Base-by-base conservation (phyloP, 1,140 invertebrate genomes). In the Paramacrobiotus metropolitanus region DNA sequence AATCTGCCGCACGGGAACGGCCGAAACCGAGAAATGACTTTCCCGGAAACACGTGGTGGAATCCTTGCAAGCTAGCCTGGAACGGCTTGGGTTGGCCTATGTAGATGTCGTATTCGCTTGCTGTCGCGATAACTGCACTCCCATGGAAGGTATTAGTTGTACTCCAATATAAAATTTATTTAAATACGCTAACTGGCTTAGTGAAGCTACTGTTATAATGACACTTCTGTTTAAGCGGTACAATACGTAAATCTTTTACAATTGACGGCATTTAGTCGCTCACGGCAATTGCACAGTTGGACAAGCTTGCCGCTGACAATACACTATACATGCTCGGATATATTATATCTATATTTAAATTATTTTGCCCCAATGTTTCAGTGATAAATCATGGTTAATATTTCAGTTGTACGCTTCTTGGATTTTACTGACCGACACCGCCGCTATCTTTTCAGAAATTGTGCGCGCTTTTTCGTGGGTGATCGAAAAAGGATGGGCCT, bases 1-100 rank as follows among this genome's bases (percentile, higher is more conserved):
- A 76, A 85, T 96, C 66, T 95, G 91, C 73, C 95, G 91, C 89
- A 91, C 88, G 70, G 87, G 86, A 66, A 93, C 91, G 90, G 88
- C 87, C 31, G 90, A 94, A 64, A 76, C 73, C 71, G 90, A 94
- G 73, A 78, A 87, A 70, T 89, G 89, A 34, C 77, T 95, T 60
- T 94, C 89, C 29, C 79, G 90, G 65, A 95, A 95, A 72, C 87
- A 94, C 74, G 91, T 96, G 65, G 84, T 94, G 65, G 90, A 95
- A 77, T 90, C 86, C n/a, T 83, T 90, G 20, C 83, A 84, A 71
- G 83, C 83, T 2, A 93, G 88, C 21, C 72, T 96, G 67, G 80
- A 83, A 59, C 79, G 91, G 62, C 77, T 96, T 65, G 88, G 94
- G 72, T 75, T 95, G 63, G 83, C 86, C 59, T 96, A 95, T 73